phyloP scores from a whole-genome alignment of 2,113 vertebrate genomes.

The Smithornis capensis region DNA sequence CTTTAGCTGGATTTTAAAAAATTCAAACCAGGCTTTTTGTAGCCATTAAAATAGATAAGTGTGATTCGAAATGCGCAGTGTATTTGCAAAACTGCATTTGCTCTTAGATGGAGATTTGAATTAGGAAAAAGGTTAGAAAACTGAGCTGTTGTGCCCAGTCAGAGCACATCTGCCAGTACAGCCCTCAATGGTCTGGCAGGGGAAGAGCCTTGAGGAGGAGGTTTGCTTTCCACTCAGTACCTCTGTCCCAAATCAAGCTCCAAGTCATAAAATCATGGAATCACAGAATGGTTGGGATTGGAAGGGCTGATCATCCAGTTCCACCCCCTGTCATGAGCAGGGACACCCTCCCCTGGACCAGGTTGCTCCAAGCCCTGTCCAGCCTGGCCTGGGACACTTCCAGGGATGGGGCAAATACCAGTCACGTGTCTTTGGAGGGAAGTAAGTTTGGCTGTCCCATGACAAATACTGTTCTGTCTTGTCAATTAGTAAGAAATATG shows the following conservation, averaged over 20 bases:
- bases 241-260: neutral
- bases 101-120: neutral
- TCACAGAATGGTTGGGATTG: neutral
- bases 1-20: neutral
- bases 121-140: neutral
- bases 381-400: neutral
- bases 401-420: neutral
- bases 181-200: neutral
- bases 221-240: neutral
- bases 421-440: neutral
- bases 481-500: neutral
- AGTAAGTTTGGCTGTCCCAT: neutral
- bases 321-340: neutral
- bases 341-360: neutral
- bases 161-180: neutral
- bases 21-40: no score
- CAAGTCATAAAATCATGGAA: neutral
- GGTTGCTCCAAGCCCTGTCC: neutral
- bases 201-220: neutral
- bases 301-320: neutral
- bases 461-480: neutral
- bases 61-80: neutral
- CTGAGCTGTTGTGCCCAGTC: neutral
- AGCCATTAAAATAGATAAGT: neutral
- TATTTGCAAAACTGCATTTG: neutral